Evolutionary conservation across 2,888 invertebrate species (phyloP), one percentile per base, ranked within the genome.

Genomic region (Hylaea fasciaria): DNA sequence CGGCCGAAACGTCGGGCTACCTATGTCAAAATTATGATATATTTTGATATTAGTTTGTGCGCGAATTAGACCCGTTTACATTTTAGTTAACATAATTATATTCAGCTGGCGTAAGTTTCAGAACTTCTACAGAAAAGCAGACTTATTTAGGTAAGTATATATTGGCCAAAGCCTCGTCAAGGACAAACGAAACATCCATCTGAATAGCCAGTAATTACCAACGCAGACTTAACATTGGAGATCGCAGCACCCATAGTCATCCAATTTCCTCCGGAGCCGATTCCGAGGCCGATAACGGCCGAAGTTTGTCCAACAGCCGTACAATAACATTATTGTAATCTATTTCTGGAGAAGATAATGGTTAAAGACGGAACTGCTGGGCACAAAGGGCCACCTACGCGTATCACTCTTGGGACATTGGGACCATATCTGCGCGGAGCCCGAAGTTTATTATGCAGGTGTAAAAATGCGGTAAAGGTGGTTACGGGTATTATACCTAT

Each of bases 311-410:
- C 48, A 22, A 28, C 45, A 29, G 37, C 44, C 56, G 51, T 52
- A 57, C 57, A 62, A 62, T 62, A 58, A 63, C 58, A 59, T 56
- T 57, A 67, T 66, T 70, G 69, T 70, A 66, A 70, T 70, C 68
- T 68, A 68, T 70, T 69, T 54, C 60, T 58, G 56, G 45, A 16
- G 17, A 39, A 55, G 61, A 55, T 59, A 65, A 62, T 62, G 65
- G 62, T 56, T 61, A 54, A 60, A 52, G 48, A 60, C 50, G 40
- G 39, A 48, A 48, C 61, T 44, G 35, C 14, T 57, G 61, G 52
- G 17, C 52, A 62, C 61, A 56, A 56, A 62, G 52, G 61, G 37
- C 22, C 40, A 35, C 54, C 59, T 40, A 50, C 59, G 32, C 44
- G 13, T 45, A 45, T 54, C 40, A 32, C 53, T 29, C 7, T 46